Base-by-base conservation (phyloP, 2,888 invertebrate species). In the Mimachlamys varia region DNA sequence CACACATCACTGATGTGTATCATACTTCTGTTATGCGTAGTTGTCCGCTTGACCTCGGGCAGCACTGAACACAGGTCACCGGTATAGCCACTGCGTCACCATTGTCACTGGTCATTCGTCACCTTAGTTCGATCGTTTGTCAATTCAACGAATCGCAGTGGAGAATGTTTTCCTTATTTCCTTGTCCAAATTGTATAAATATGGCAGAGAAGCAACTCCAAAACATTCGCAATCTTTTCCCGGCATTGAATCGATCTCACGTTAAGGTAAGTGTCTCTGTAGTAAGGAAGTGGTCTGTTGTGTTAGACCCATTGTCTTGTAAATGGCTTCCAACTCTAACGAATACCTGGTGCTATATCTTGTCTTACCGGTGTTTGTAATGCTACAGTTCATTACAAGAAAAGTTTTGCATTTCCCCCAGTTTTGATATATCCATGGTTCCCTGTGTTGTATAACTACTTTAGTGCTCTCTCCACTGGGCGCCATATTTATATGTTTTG, bases 81-180 rank as follows among this genome's bases (percentile, higher is more conserved):
- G 19, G 19, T 76, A 7, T 10, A 12, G 33, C 22, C 10, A 27
- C 27, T 76, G 27, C 33, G 76, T 76, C 76, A 76, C 22, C 17
- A 76, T 76, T 22, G 33, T 62, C 62, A 62, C 62, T 22, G 33
- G 76, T 76, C 76, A 76, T 76, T 33, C 17, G 76, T 76, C 76
- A 76, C 4, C 33, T 76, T 62, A 62, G 4, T 62, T 5, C 62
- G 62, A n/a, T 17, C 62, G 17, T 76, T 27, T 76, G 76, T 27
- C 33, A 33, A 13, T 76, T 76, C 27, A 27, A 33, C 76, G 76
- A 33, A 76, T 76, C 76, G 76, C 76, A 76, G 12, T 76, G 27
- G 76, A 76, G 76, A 33, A 76, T 27, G 12, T 27, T 76, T 76
- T 76, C 76, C 76, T 76, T 27, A 76, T 76, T 76, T 76, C 76